Evolutionary conservation across 2,797 vertebrate species (phyloP), one percentile per base, ranked within the genome.

Genomic region (Silurus aristotelis): DNA sequence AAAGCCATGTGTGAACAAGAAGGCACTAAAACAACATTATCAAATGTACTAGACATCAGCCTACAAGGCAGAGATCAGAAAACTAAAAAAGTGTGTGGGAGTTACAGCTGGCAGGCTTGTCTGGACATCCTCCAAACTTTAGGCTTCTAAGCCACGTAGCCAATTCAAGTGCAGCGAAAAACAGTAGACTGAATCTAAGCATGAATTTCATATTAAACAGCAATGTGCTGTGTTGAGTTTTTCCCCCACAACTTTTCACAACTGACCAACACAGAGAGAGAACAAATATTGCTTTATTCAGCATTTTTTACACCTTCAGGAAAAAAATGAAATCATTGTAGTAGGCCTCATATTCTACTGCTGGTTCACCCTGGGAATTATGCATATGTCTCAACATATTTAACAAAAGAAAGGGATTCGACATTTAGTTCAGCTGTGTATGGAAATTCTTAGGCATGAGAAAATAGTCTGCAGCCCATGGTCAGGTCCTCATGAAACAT

Each of bases 91-190:
- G 61, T 83, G 79, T 82, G 85, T 56, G 84, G 72, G 81, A 87
- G 86, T 85, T 89, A 76, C 79, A 89, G 83, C 70, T 64, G 64
- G 79, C 72, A 83, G 84, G 31, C 78, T 76, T 20, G 88, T 88
- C 48, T 91, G 91, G 89, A 88, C 56, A 56, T 27, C 22, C 17
- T 86, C 86, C 89, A 88, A 70, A 19, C 80, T 55, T 73, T 82
- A 86, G 90, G 91, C 88, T 64, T 27, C 27, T 55, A 48, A 89
- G 89, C 84, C 91, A 92, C 88, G 79, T 89, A 86, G 86, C 83
- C 80, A 86, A 90, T 87, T 52, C 71, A n/a, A 61, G 84, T 87
- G 76, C 71, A 7, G 66, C 55, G 60, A 81, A 85, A 77, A 83
- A 71, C 60, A 84, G 82, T 83, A 64, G 71, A 68, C 70, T 75